Conservation (phyloP, 2,888 invertebrate genomes). For the Sarcophaga subvicina region DNA sequence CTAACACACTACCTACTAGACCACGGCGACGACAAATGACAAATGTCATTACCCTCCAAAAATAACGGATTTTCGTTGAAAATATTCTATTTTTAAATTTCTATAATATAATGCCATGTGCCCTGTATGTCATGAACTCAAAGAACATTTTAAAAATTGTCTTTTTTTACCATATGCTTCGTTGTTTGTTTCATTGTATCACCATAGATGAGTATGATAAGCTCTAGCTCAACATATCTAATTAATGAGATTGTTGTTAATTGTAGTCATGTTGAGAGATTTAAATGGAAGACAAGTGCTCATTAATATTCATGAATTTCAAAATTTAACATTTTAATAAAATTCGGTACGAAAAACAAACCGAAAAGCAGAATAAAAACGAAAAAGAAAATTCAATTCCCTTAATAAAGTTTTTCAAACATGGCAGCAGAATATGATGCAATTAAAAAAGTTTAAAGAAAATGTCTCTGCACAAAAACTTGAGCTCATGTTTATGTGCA, state of each 20-base stretch:
- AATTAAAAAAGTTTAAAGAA: slow-evolving; percentile 38
- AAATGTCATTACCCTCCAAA: too few relatives aligned
- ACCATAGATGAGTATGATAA: neutral
- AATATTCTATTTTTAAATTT: too few relatives aligned
- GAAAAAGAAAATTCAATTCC: slow-evolving; percentile 8
- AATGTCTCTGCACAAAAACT: neutral
- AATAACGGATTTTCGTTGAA: too few relatives aligned
- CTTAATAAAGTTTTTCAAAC: neutral
- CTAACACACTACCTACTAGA: too few relatives aligned
- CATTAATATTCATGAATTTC: neutral
- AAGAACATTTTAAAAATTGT: too few relatives aligned
- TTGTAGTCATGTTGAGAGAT: neutral
- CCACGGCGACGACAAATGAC: too few relatives aligned
- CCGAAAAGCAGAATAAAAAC: too few relatives aligned
- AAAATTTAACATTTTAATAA: neutral
- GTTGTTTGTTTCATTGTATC: neutral
- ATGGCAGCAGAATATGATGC: neutral
- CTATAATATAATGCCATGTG: too few relatives aligned
- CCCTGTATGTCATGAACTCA: neutral
- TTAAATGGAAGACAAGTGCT: neutral
- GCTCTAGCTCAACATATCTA: neutral
- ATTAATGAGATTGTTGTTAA: neutral
- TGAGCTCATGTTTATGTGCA: neutral
- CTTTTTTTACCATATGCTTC: neutral
- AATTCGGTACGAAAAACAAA: neutral